Evolutionary conservation across 2,797 vertebrate genomes (phyloP), one percentile per base, ranked within the genome.

Genomic region (Rhinoraja longicauda): DNA sequence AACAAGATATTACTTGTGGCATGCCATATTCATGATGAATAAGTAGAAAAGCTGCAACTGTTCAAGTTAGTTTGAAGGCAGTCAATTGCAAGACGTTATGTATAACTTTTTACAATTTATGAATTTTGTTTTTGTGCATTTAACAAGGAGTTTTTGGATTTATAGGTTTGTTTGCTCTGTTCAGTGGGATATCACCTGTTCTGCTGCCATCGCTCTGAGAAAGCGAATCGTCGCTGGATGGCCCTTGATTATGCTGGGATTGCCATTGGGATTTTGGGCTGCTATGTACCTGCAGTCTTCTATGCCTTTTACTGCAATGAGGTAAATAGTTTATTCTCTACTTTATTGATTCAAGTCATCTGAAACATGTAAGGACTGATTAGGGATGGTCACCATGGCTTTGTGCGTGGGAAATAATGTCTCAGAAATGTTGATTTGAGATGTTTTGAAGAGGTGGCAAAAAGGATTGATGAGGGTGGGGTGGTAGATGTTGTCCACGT

Each of bases 271-370:
- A 98, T 99, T 95, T 95, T 99, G 95, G 98, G 98, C 94, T 99
- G 98, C 95, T 99, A 99, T 0, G 98, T 99, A n/a, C 98, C 98
- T 0, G 98, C 98, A 84, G 98, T 99, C 70, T 99, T 99, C 96
- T 99, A 99, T 76, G 98, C 98, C 1, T 99, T 99, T 96, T 99
- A 99, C 94, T 99, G 98, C 95, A 98, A 98, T 93, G 98, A 98
- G 0, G 99, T 99, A 95, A 96, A 73, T 73, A 6, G 98, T 97
- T 67, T 93, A 17, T 76, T 6, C n/a, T 26, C 26, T 67, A 4
- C 17, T 92, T 3, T 73, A 19, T 53, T 19, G 70, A 19, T 32
- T 62, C 67, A 62, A 70, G 90, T 24, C 32, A 32, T 19, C 17
- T 67, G n/a, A 32, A 24, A 24, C 17, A 73, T 53, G 4, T 53